Conservation (phyloP, 23 tunicate genomes). For the Halocynthia aurantium region DNA sequence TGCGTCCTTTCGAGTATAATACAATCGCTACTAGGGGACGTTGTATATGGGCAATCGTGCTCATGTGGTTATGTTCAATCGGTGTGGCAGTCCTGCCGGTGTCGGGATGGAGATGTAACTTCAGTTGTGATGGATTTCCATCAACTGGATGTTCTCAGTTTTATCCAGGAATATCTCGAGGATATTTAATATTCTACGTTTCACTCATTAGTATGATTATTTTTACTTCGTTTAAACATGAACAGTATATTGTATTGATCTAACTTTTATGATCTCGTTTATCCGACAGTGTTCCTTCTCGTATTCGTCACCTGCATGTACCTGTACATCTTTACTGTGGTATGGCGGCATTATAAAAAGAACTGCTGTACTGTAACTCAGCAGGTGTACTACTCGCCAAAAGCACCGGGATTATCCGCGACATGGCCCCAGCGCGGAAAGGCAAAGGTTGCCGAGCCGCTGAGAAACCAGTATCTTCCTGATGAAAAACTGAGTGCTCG, state of each 20-base stretch:
- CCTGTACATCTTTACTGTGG: conserved; percentile 18
- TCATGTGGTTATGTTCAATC: conserved; percentile 22
- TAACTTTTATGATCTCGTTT: not conserved
- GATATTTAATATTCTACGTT: conserved; percentile 18
- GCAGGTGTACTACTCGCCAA: not conserved
- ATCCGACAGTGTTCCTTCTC: not conserved
- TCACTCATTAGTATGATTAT: not conserved
- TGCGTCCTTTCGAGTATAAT: conserved; percentile 15
- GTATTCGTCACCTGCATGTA: conserved; percentile 17
- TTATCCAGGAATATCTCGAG: conserved; percentile 22
- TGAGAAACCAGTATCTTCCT: no score
- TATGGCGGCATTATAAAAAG: conserved; percentile 13
- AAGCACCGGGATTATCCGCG: not conserved
- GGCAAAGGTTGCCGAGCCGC: no score
- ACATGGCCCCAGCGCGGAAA: not conserved
- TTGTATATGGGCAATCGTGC: conserved; percentile 1
- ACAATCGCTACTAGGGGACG: conserved; percentile 19
- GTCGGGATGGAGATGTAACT: conserved; percentile 21
- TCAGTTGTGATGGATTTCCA: conserved; percentile 24
- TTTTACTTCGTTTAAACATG: not conserved
- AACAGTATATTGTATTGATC: not conserved
- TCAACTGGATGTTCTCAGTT: conserved; percentile 17
- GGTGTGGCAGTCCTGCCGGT: conserved; percentile 15
- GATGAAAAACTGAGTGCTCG: no score
- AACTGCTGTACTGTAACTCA: not conserved